phyloP scores from a whole-genome alignment of 1,140 invertebrate genomes.

The Thalassaphorura encarpata region DNA sequence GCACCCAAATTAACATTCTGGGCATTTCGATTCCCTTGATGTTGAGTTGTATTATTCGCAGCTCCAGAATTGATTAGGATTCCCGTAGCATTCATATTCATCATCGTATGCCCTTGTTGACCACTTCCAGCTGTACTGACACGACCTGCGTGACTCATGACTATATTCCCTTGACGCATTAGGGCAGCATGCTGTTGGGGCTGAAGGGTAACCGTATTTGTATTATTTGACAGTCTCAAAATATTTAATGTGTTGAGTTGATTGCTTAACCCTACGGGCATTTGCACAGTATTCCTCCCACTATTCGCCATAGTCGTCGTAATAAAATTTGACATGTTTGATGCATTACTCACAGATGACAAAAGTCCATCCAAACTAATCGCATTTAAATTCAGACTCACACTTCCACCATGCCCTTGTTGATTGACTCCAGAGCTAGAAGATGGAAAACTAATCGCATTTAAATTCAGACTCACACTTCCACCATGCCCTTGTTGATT shows the following conservation, averaged over 20 bases:
- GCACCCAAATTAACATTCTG: too few relatives aligned
- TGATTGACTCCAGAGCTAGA: conserved; percentile 11
- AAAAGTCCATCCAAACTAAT: conserved; percentile 30
- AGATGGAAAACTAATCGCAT: conserved; percentile 26
- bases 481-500: background rate
- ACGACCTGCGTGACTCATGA: too few relatives aligned
- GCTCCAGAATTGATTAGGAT: conserved; percentile 10
- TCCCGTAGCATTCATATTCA: conserved; percentile 7
- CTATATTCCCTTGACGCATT: background rate
- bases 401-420: background rate
- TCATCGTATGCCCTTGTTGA: background rate
- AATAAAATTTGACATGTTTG: background rate
- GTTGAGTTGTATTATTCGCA: background rate
- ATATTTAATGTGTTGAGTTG: background rate
- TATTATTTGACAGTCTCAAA: conserved; percentile 1
- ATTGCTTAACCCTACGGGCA: background rate
- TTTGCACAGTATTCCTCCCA: background rate
- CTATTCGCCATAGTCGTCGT: background rate
- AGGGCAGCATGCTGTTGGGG: conserved; percentile 2
- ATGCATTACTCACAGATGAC: background rate
- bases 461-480: conserved; percentile 23
- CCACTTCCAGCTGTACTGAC: background rate
- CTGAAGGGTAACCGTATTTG: background rate
- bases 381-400: conserved; percentile 26
- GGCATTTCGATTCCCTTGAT: too few relatives aligned